These are phyloP conservation scores for Bicyclus anynana DNA, from an alignment of 1,140 invertebrate species.

Conservation along the genomic window DNA sequence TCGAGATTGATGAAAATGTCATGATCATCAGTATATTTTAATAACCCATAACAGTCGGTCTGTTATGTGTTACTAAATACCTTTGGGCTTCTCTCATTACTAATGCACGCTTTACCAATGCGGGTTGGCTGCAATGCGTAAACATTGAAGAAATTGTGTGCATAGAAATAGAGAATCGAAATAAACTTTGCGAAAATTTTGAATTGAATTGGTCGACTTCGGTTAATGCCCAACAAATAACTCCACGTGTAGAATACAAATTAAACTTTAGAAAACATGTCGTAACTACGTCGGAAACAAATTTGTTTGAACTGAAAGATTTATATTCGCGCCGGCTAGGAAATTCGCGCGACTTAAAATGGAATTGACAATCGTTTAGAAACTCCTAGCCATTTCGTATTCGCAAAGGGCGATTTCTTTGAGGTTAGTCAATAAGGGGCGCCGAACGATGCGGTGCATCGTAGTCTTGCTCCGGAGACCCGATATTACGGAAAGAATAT, in stretches of 20 bases:
- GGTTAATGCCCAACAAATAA: slow-evolving; percentile 1
- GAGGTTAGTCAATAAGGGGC: slow-evolving; percentile 31
- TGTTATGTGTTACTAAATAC: too few species aligned
- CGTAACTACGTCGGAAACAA: not conserved
- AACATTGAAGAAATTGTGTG: too few species aligned
- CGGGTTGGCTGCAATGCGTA: too few species aligned
- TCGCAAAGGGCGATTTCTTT: slow-evolving; percentile 38
- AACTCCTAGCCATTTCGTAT: slow-evolving; percentile 32
- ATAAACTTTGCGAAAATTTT: not conserved
- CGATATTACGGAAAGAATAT: slow-evolving; percentile 31
- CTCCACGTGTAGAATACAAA: not conserved
- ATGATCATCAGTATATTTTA: too few species aligned
- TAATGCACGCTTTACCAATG: too few species aligned
- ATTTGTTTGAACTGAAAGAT: slow-evolving; percentile 9
- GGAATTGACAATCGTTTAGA: slow-evolving; percentile 24
- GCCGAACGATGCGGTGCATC: slow-evolving; percentile 21
- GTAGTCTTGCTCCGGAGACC: slow-evolving; percentile 3
- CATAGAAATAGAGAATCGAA: too few species aligned
- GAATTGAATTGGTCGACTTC: not conserved
- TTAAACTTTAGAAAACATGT: not conserved
- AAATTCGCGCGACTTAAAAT: slow-evolving; percentile 22
- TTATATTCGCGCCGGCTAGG: slow-evolving; percentile 7
- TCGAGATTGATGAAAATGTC: too few species aligned
- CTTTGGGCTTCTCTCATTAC: too few species aligned
- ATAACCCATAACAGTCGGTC: too few species aligned